Evolutionary conservation across 2,113 vertebrate genomes (phyloP).

Genomic region (Apistogramma diplotaenia): DNA sequence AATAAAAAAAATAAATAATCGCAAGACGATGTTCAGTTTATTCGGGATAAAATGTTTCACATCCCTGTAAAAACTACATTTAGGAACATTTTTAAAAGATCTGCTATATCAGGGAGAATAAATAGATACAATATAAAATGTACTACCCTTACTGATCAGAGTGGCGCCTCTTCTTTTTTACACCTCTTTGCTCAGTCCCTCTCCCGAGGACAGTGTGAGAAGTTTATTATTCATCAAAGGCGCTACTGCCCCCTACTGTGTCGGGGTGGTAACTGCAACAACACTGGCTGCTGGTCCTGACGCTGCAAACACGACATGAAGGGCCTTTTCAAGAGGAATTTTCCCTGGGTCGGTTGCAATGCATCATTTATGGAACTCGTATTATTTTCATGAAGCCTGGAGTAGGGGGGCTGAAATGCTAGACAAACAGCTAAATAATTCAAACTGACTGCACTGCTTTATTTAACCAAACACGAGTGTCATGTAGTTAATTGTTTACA

Average conservation of each 20-base stretch:
- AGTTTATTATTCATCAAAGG: not conserved
- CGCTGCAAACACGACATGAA: slow-evolving; percentile 8
- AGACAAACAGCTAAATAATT: slow-evolving; percentile 54
- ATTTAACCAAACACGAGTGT: slow-evolving; percentile 49
- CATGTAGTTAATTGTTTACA: slow-evolving; percentile 47
- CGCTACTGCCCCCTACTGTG: slow-evolving; percentile 42
- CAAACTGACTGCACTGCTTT: slow-evolving; percentile 40
- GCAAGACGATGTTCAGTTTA: not conserved
- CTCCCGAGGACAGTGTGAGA: not conserved
- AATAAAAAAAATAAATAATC: not conserved
- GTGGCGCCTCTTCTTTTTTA: slow-evolving; percentile 6
- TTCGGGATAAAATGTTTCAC: not conserved
- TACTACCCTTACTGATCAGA: not conserved
- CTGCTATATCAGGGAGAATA: not conserved
- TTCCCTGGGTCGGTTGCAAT: not conserved
- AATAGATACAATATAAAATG: not conserved
- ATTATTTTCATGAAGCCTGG: slow-evolving; percentile 14
- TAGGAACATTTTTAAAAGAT: not conserved
- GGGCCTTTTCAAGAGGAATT: not conserved
- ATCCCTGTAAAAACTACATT: not conserved
- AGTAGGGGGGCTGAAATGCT: not conserved
- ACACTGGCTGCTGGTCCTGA: not conserved
- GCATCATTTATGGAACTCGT: slow-evolving; percentile 38
- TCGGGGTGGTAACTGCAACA: slow-evolving; percentile 32
- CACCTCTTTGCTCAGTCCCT: not conserved